Percentiles rank a stretch among this genome's conserved stretches.
Conservation (phyloP, 2,113 vertebrate genomes). For the Perca schrenkii region DNA sequence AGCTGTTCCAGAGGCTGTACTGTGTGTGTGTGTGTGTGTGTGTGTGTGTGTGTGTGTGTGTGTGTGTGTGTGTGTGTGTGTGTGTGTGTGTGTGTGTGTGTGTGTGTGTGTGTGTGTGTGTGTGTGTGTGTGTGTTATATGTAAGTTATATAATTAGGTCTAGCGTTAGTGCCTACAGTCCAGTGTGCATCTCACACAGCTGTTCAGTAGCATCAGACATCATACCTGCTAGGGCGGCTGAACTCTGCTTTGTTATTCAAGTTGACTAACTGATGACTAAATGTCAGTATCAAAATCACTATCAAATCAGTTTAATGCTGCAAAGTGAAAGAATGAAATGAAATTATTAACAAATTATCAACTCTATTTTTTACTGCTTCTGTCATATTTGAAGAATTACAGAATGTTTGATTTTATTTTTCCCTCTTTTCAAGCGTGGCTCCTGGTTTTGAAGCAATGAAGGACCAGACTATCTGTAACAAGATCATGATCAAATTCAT, state of each 20-base stretch:
- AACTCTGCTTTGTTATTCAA: not conserved
- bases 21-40: not conserved
- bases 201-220: constrained; percentile 35
- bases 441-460: constrained; percentile 90
- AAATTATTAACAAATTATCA: not conserved
- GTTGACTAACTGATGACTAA: not conserved
- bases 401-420: not conserved
- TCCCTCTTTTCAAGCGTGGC: constrained; percentile 84
- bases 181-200: constrained; percentile 44
- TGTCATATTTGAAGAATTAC: constrained; percentile 6
- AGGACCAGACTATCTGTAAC: constrained; percentile 92
- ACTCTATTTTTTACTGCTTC: not conserved
- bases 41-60: not conserved
- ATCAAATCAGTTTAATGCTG: not conserved
- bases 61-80: too few species aligned
- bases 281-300: not conserved
- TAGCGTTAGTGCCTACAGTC: not conserved
- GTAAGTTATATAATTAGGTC: constrained; percentile 53
- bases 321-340: not conserved
- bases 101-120: constrained; percentile 2
- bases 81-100: constrained; percentile 1
- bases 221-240: not conserved
- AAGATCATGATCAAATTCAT: constrained; percentile 92
- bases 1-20: constrained; percentile 53
- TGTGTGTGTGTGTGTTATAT: constrained; percentile 6